Conservation (phyloP, 2,888 invertebrate species). For the Arctia plantaginis region DNA sequence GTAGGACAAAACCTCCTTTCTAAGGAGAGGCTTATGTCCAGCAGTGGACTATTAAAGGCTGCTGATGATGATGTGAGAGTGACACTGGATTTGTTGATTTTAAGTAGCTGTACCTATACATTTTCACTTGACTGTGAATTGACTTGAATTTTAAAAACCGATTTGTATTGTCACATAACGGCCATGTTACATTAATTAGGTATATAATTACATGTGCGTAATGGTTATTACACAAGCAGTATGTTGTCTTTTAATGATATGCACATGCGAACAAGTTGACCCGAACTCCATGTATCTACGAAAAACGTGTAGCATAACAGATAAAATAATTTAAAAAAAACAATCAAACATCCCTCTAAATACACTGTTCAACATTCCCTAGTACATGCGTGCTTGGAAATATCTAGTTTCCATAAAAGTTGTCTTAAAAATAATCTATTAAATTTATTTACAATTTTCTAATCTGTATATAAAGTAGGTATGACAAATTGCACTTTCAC, state of each 20-base stretch:
- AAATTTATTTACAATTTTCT: constrained; percentile 47
- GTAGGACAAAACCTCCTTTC: no score
- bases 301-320: background rate
- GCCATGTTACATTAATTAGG: no score
- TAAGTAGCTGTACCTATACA: no score
- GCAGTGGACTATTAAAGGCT: no score
- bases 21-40: no score
- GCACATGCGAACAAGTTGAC: background rate
- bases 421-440: constrained; percentile 1
- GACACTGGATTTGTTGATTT: no score
- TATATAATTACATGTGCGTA: no score
- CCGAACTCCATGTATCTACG: background rate
- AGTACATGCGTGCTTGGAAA: background rate
- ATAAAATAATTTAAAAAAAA: background rate
- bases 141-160: no score
- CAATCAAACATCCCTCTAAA: background rate
- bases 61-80: no score
- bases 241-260: background rate
- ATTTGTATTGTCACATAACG: no score
- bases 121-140: no score
- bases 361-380: background rate
- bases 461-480: constrained; percentile 30
- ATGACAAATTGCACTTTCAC: constrained; percentile 59
- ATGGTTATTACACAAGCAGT: no score
- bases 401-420: constrained; percentile 1